Evolutionary conservation across 2,797 vertebrate species (phyloP).

Genomic region (Gallinago solitaria): DNA sequence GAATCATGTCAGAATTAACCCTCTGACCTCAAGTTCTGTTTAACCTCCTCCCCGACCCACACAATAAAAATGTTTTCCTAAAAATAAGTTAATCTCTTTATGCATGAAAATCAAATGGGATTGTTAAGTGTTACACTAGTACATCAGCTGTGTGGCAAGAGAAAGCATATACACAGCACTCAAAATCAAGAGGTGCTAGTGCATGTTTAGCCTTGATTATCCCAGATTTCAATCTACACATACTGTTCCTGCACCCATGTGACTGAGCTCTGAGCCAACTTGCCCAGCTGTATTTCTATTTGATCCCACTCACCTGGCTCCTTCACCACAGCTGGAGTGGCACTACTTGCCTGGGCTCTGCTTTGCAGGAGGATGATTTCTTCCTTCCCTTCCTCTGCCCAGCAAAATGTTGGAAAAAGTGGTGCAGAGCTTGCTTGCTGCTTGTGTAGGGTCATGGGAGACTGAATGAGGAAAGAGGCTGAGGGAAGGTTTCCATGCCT

Average conservation of each 20-base stretch:
- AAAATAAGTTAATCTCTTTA: not conserved
- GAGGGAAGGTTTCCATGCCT: not conserved
- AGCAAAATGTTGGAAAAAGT: not conserved
- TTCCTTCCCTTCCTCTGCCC: not conserved
- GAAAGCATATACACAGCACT: not conserved
- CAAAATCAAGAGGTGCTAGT: not conserved
- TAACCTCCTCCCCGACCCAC: not conserved
- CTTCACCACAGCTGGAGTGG: not conserved
- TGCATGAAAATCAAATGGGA: rapidly evolving
- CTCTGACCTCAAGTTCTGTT: not conserved
- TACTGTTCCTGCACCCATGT: rapidly evolving
- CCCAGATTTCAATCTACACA: not conserved
- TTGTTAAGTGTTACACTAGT: not conserved
- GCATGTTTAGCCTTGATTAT: not conserved
- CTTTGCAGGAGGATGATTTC: not conserved
- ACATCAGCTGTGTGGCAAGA: not conserved
- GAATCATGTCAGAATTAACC: not conserved
- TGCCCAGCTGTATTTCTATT: not conserved
- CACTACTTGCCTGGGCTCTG: not conserved
- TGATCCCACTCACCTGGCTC: not conserved
- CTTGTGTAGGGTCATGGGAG: not conserved
- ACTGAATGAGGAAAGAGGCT: not conserved
- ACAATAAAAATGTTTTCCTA: not conserved
- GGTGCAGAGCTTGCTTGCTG: not conserved
- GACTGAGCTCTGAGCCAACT: not conserved